These are phyloP conservation scores for Percina caprodes DNA, from an alignment of 2,113 vertebrate species.

Conservation along the genomic window DNA sequence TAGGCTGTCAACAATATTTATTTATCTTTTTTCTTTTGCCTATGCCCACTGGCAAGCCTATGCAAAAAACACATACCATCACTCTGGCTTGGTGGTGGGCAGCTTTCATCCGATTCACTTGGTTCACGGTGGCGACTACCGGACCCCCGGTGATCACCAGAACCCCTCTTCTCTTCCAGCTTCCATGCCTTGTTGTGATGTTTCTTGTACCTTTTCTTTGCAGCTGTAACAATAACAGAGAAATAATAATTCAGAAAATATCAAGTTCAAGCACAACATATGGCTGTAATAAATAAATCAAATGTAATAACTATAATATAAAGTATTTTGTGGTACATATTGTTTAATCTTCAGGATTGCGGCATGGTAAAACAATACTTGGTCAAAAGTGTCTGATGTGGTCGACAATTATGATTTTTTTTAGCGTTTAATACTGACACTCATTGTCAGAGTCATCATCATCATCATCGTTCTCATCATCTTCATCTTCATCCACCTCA, in stretches of 20 bases:
- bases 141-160: slow-evolving; percentile 86
- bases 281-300: not conserved
- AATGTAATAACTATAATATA: not conserved
- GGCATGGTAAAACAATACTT: not conserved
- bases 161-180: slow-evolving; percentile 86
- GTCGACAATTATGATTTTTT: not conserved
- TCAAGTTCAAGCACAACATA: not conserved
- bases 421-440: slow-evolving; percentile 85
- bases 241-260: not conserved
- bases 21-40: not conserved
- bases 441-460: slow-evolving; percentile 81
- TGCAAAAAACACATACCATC: slow-evolving; percentile 82
- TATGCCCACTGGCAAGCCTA: not conserved
- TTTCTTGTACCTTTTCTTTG: slow-evolving; percentile 90
- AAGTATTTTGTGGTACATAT: not conserved
- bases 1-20: not conserved
- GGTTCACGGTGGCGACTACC: slow-evolving; percentile 82
- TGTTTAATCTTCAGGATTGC: not conserved
- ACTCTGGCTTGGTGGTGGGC: slow-evolving; percentile 88
- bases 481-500: slow-evolving; percentile 87
- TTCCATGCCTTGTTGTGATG: slow-evolving; percentile 89
- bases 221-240: slow-evolving; percentile 79
- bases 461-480: slow-evolving; percentile 59
- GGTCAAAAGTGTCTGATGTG: not conserved
- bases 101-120: slow-evolving; percentile 86